phyloP scores from a whole-genome alignment of 2,888 invertebrate genomes.

The Drosophila aldrichi region DNA sequence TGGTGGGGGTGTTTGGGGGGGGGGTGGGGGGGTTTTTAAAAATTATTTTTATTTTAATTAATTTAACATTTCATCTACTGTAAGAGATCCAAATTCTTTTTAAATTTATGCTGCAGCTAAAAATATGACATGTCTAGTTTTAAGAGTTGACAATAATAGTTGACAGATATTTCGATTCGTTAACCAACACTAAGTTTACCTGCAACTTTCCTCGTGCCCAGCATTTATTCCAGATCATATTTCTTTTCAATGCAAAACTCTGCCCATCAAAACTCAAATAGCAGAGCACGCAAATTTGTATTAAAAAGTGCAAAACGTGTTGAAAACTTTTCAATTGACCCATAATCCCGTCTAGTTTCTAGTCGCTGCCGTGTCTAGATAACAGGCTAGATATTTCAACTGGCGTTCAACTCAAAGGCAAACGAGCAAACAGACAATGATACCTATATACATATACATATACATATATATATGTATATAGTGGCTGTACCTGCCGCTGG shows the following conservation, averaged over 20 bases:
- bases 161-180: not conserved
- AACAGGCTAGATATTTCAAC: slow-evolving; percentile 57
- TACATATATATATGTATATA: slow-evolving; percentile 1
- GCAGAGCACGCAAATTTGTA: not conserved
- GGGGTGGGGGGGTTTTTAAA: too few species aligned
- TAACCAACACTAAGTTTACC: too few species aligned
- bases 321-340: slow-evolving; percentile 19
- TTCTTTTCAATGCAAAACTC: not conserved
- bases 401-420: slow-evolving; percentile 40
- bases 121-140: not conserved
- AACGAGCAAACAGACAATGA: slow-evolving; percentile 63
- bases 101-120: too few species aligned
- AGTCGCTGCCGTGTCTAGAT: slow-evolving; percentile 16
- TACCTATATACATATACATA: slow-evolving; percentile 39
- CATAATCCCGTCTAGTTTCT: slow-evolving; percentile 14
- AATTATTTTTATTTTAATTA: too few species aligned
- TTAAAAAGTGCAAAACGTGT: not conserved
- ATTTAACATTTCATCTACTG: too few species aligned
- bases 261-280: not conserved
- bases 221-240: not conserved
- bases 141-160: not conserved
- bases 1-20: too few species aligned
- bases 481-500: slow-evolving; percentile 59
- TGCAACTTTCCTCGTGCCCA: not conserved
- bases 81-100: too few species aligned